Percentiles rank a stretch among this genome's conserved stretches.
Conservation (phyloP, 1,140 invertebrate genomes). For the Brachionus koreanus region DNA sequence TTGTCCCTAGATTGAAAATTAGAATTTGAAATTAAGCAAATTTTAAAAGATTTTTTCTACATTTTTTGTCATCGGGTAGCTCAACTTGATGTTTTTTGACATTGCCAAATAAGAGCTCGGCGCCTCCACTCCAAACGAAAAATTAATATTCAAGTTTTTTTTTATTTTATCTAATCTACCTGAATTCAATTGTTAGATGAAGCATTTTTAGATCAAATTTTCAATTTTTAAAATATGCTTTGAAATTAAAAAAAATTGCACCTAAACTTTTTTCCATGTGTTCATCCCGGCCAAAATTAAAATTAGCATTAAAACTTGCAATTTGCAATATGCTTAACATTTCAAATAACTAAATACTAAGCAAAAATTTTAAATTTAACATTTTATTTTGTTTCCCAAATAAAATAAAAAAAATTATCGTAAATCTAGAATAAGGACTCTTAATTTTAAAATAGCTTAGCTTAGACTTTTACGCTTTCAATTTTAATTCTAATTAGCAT, state of each 20-base stretch:
- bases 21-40: background rate
- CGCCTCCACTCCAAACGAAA: slow-evolving; percentile 70
- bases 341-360: background rate
- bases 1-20: slow-evolving; percentile 64
- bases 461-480: background rate
- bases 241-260: background rate
- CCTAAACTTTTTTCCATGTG: background rate
- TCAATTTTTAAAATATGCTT: background rate
- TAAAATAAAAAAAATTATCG: background rate
- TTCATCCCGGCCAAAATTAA: background rate
- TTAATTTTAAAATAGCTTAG: background rate
- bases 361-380: background rate
- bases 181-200: background rate
- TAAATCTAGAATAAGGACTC: background rate
- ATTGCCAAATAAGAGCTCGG: slow-evolving; percentile 78
- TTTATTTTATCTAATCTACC: slow-evolving; percentile 37
- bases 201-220: slow-evolving; percentile 23
- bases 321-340: background rate
- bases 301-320: background rate
- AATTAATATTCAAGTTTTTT: background rate
- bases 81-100: slow-evolving; percentile 69
- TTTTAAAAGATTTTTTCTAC: slow-evolving; percentile 44
- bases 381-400: slow-evolving; percentile 4
- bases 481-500: background rate
- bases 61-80: slow-evolving; percentile 60